A percentile compares a stretch with the other conserved stretches of the same genome.
Evolutionary conservation across 2,888 invertebrate genomes (phyloP).

Genomic region (Philereme transversata): DNA sequence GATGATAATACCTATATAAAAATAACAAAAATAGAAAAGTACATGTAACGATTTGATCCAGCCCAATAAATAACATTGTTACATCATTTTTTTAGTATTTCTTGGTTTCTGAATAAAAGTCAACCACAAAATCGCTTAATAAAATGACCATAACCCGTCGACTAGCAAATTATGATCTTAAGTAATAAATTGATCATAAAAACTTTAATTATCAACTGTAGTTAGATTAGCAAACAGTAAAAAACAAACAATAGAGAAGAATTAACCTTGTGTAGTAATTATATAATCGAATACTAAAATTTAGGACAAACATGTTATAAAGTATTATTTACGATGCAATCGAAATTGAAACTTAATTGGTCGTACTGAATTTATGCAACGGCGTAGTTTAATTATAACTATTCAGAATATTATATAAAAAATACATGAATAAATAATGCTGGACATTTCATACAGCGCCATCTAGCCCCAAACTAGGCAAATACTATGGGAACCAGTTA

Average conservation of each 20-base stretch:
- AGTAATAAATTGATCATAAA: slow-evolving; percentile 26
- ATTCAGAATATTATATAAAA: no score
- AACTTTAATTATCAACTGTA: slow-evolving; percentile 22
- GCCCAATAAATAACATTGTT: no score
- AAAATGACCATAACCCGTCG: background rate
- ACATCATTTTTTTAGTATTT: no score
- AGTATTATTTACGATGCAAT: slow-evolving; percentile 25
- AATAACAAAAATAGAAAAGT: no score
- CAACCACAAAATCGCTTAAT: no score
- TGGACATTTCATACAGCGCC: no score
- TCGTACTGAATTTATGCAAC: slow-evolving; percentile 7
- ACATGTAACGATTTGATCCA: no score
- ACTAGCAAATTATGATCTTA: slow-evolving; percentile 22
- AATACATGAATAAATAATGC: no score
- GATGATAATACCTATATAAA: no score
- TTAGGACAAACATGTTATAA: slow-evolving; percentile 46
- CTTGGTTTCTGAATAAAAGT: no score
- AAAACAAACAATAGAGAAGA: slow-evolving; percentile 30
- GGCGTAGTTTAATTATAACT: background rate
- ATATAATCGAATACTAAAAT: slow-evolving; percentile 53
- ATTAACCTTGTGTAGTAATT: slow-evolving; percentile 44
- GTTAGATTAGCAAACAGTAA: slow-evolving; percentile 15
- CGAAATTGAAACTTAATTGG: slow-evolving; percentile 18
- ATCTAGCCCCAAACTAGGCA: no score
- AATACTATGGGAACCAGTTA: no score